Evolutionary conservation across 2,113 vertebrate genomes (phyloP).

Genomic region (Tragulus kanchil): DNA sequence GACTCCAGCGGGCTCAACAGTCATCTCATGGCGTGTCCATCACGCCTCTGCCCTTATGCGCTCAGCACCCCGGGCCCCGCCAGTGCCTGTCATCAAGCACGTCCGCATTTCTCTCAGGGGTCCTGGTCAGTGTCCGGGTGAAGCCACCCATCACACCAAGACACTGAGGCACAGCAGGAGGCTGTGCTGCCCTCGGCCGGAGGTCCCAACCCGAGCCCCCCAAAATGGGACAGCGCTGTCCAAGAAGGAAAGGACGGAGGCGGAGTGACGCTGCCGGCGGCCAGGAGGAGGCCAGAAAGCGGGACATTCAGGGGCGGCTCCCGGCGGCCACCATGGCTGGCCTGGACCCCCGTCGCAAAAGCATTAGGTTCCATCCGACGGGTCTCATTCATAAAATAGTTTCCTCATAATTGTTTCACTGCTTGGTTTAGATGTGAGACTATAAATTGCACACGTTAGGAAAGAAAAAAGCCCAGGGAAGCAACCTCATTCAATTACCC

Average conservation of each 20-base stretch:
- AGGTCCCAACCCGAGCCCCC: not conserved
- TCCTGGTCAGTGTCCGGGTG: not conserved
- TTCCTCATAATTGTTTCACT: conserved; percentile 16
- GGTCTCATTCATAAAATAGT: not conserved
- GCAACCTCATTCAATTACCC: conserved; percentile 70
- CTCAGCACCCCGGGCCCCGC: not conserved
- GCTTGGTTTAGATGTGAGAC: conserved; percentile 18
- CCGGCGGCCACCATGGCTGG: not conserved
- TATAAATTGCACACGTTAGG: conserved; percentile 3
- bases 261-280: accelerated
- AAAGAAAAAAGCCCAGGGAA: conserved; percentile 21
- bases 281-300: not conserved
- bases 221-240: not conserved
- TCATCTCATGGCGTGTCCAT: not conserved
- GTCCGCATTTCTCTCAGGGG: not conserved
- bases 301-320: not conserved
- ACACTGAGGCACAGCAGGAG: not conserved
- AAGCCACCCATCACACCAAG: not conserved
- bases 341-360: not conserved
- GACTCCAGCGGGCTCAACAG: not conserved
- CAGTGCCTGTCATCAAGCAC: not conserved
- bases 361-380: not conserved
- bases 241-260: not conserved
- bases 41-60: not conserved
- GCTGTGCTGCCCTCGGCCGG: not conserved